Evolutionary conservation across 2,113 vertebrate genomes (phyloP).

Genomic region (Pimephales promelas): DNA sequence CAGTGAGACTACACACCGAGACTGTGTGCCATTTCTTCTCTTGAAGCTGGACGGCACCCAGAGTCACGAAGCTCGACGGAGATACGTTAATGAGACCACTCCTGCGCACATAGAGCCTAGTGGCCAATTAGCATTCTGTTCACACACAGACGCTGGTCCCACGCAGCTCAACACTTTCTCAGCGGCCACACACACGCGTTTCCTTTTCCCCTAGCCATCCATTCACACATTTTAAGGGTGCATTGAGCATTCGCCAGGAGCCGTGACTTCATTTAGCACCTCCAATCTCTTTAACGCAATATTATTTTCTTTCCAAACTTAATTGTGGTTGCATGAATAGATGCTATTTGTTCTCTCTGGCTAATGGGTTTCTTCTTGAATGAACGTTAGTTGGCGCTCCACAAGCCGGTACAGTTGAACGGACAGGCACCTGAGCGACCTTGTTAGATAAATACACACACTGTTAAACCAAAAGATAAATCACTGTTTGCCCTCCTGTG

Average conservation of each 20-base stretch:
- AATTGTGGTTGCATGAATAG: conserved; percentile 22
- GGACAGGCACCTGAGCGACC: background rate
- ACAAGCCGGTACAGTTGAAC: background rate
- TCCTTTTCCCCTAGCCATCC: conserved; percentile 24
- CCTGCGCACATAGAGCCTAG: conserved; percentile 28
- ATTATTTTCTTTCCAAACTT: background rate
- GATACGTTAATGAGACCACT: conserved; percentile 49
- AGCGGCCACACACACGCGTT: background rate
- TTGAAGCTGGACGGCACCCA: conserved; percentile 31
- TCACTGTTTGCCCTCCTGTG: background rate
- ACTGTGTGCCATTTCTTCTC: background rate
- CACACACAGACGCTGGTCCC: conserved; percentile 21
- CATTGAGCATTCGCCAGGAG: conserved; percentile 30
- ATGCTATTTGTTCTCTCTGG: conserved; percentile 35
- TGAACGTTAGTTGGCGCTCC: conserved; percentile 7
- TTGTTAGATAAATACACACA: background rate
- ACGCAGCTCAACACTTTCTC: conserved; percentile 16
- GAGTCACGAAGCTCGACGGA: conserved; percentile 3
- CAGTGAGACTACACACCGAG: background rate
- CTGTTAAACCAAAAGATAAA: background rate
- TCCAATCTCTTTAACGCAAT: conserved; percentile 27
- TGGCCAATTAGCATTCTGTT: conserved; percentile 39
- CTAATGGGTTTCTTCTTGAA: conserved; percentile 39
- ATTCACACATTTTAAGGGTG: conserved; percentile 5
- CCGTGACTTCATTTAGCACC: conserved; percentile 27